These are phyloP conservation scores for Drosophila simulans DNA, from an alignment of 1,140 invertebrate species.

Conservation along the genomic window DNA sequence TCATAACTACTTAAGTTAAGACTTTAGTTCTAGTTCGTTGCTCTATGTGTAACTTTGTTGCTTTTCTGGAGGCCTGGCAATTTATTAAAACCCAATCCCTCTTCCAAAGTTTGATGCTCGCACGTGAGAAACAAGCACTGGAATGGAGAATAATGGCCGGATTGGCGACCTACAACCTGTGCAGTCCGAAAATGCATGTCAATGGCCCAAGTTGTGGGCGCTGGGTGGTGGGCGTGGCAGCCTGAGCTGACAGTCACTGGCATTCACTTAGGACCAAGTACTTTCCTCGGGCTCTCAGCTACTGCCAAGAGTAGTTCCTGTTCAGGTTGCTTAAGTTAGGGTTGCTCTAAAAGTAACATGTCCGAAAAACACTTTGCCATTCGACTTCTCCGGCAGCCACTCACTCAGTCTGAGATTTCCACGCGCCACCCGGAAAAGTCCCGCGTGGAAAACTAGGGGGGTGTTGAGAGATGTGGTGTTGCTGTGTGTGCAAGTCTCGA, in stretches of 20 bases:
- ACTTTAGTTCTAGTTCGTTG: neutral
- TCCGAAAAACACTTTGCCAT: constrained; percentile 42
- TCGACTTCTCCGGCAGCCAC: constrained; percentile 32
- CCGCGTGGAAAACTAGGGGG: neutral
- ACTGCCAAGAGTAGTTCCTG: constrained; percentile 14
- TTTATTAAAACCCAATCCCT: constrained; percentile 21
- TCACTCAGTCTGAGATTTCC: constrained; percentile 33
- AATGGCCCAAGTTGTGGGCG: constrained; percentile 20
- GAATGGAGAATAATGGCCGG: constrained; percentile 17
- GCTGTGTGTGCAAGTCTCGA: constrained; percentile 38
- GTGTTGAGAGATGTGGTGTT: neutral
- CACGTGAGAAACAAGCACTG: constrained; percentile 16
- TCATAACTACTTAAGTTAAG: too few relatives aligned
- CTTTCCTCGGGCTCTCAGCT: constrained; percentile 20
- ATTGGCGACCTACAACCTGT: constrained; percentile 10
- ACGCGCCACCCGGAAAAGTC: constrained; percentile 5
- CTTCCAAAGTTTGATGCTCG: constrained; percentile 1
- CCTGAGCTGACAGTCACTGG: constrained; percentile 36
- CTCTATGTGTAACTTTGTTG: neutral
- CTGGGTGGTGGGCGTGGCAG: constrained; percentile 10
- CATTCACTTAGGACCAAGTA: constrained; percentile 44
- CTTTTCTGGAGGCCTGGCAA: neutral
- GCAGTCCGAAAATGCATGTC: constrained; percentile 40
- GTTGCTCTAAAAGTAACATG: constrained; percentile 19
- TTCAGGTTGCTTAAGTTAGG: neutral